Conservation (phyloP, 2,888 invertebrate species). For the Erynnis tages region DNA sequence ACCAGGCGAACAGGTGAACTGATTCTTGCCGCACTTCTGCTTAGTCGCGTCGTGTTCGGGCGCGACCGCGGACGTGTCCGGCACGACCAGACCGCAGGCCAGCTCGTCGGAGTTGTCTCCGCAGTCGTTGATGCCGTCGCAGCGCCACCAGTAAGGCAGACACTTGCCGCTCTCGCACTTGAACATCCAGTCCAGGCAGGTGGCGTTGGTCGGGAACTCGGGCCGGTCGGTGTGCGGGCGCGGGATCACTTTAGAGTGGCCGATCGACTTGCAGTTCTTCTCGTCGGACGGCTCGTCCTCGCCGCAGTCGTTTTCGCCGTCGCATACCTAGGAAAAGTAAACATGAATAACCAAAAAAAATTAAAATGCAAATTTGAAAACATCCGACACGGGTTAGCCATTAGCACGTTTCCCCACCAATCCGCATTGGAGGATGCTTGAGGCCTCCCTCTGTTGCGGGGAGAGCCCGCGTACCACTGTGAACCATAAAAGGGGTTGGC, state of each 20-base stretch:
- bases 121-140: conserved; percentile 89
- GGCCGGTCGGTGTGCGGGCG: conserved; percentile 39
- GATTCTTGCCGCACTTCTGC: conserved; percentile 60
- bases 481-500: too few relatives aligned
- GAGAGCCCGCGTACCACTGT: too few relatives aligned
- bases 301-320: conserved; percentile 86
- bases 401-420: too few relatives aligned
- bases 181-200: conserved; percentile 90
- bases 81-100: conserved; percentile 72
- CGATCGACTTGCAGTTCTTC: conserved; percentile 80
- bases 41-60: conserved; percentile 45
- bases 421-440: too few relatives aligned
- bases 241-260: conserved; percentile 55
- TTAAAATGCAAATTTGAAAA: too few relatives aligned
- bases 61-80: conserved; percentile 43
- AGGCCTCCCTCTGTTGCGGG: too few relatives aligned
- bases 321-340: conserved; percentile 77
- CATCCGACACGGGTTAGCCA: too few relatives aligned
- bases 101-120: conserved; percentile 88
- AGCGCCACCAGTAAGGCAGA: conserved; percentile 90
- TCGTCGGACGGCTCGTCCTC: conserved; percentile 87
- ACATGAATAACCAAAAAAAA: too few relatives aligned
- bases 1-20: conserved; percentile 74
- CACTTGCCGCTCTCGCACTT: conserved; percentile 86
- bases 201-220: conserved; percentile 51